phyloP scores from a whole-genome alignment of 2,797 vertebrate species.

The Acipenser transmontanus region DNA sequence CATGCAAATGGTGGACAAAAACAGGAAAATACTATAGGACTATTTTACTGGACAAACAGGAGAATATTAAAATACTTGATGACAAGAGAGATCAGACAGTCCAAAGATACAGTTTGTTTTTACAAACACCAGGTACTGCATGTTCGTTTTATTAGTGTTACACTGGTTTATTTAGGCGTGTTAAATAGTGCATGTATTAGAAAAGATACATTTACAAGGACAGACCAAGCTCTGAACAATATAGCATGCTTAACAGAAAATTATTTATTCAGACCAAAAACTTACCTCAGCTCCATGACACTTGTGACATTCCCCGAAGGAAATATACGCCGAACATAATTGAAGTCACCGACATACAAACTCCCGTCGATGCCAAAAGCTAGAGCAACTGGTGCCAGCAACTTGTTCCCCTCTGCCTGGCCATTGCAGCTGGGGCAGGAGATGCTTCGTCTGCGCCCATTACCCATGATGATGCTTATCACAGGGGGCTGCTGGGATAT shows the following conservation, averaged over 20 bases:
- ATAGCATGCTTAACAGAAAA: too few species aligned
- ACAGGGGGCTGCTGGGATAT: constrained; percentile 92
- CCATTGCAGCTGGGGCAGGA: constrained; percentile 97
- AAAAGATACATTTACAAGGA: too few species aligned
- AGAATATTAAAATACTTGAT: neutral
- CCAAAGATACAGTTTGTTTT: too few species aligned
- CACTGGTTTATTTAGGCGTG: too few species aligned
- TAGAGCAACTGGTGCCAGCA: constrained; percentile 87
- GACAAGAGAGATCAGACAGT: too few species aligned
- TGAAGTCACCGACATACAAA: constrained; percentile 94
- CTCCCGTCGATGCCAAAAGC: constrained; percentile 92
- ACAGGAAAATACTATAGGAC: constrained; percentile 45
- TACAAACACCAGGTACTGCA: too few species aligned
- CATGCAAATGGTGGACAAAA: constrained; percentile 4
- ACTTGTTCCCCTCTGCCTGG: constrained; percentile 92
- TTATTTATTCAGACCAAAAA: neutral
- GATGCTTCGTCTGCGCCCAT: constrained; percentile 91
- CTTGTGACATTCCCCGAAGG: constrained; percentile 93
- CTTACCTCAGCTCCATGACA: constrained; percentile 93
- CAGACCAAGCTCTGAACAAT: too few species aligned
- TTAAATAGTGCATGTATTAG: too few species aligned
- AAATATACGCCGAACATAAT: constrained; percentile 90
- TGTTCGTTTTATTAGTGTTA: too few species aligned
- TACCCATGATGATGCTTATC: constrained; percentile 95
- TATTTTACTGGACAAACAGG: constrained; percentile 26